A percentile compares a stretch with the other conserved stretches of the same genome.
These are phyloP conservation scores for Sparidentex hasta DNA, from an alignment of 2,797 vertebrate genomes.

Conservation along the genomic window DNA sequence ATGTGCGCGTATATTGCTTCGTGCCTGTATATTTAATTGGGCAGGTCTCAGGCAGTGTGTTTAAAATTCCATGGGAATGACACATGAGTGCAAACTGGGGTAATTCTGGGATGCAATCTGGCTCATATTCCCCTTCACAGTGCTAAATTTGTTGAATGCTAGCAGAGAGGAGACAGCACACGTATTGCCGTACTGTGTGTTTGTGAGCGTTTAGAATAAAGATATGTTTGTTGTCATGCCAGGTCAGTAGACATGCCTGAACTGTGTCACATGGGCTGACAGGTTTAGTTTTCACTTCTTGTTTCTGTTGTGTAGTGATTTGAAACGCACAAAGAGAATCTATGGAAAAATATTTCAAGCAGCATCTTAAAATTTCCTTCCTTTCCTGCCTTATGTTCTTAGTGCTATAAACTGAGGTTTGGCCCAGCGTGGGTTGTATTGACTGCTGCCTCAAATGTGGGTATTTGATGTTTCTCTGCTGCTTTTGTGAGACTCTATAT, in stretches of 20 bases:
- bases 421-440: conserved; percentile 20
- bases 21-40: conserved; percentile 75
- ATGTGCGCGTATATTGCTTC: conserved; percentile 51
- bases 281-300: conserved; percentile 32
- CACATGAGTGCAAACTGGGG: conserved; percentile 69
- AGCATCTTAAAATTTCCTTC: conserved; percentile 19
- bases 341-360: conserved; percentile 15
- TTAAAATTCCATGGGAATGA: conserved; percentile 81
- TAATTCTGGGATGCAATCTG: conserved; percentile 76
- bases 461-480: conserved; percentile 26
- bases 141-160: conserved; percentile 62
- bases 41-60: conserved; percentile 75
- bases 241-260: conserved; percentile 46
- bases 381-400: conserved; percentile 7
- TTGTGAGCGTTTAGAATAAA: conserved; percentile 21
- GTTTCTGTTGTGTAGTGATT: conserved; percentile 23
- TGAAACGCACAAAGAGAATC: conserved; percentile 31
- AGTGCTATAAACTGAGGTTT: conserved; percentile 21
- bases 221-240: conserved; percentile 41
- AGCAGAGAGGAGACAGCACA: conserved; percentile 22
- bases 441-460: conserved; percentile 19
- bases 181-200: conserved; percentile 13
- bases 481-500: conserved; percentile 31
- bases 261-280: conserved; percentile 44
- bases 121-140: conserved; percentile 50